Percentiles rank a stretch among this genome's conserved stretches.
These are phyloP conservation scores for Oreocharis arfaki DNA, from an alignment of 2,113 vertebrate genomes.

Conservation along the genomic window DNA sequence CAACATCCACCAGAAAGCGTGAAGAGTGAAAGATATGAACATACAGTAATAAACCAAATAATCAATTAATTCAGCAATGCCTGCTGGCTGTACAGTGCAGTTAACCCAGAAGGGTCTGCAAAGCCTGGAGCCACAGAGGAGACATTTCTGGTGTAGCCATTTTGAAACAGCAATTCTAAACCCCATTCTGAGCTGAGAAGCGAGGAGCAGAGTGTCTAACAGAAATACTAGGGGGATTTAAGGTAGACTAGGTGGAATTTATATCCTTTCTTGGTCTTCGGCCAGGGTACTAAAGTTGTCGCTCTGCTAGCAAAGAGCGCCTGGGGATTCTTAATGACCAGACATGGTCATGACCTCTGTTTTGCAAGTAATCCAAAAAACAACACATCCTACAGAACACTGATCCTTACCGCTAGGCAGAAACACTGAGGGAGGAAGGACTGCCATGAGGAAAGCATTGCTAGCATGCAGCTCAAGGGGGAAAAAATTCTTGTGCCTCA, in stretches of 20 bases:
- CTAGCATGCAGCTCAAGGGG: not conserved
- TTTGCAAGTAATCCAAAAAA: slow-evolving; percentile 59
- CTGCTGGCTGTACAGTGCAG: not conserved
- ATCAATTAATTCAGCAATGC: not conserved
- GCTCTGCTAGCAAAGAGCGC: not conserved
- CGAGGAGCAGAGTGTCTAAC: not conserved
- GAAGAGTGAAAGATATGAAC: not conserved
- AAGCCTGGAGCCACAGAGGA: not conserved
- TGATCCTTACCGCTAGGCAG: not conserved
- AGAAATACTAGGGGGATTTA: not conserved
- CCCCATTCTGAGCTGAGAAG: not conserved
- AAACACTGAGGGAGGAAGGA: not conserved
- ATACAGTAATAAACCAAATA: not conserved
- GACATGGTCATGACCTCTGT: slow-evolving; percentile 32
- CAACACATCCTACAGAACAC: not conserved
- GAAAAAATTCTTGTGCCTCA: not conserved
- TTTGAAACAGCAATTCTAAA: slow-evolving; percentile 9
- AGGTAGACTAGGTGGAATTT: slow-evolving; percentile 38
- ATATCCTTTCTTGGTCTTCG: slow-evolving; percentile 4
- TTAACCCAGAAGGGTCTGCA: not conserved
- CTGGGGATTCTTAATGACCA: slow-evolving; percentile 59
- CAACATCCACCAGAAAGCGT: not conserved
- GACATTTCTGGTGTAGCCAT: slow-evolving; percentile 2
- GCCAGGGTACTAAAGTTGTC: slow-evolving; percentile 28
- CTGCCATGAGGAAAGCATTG: not conserved